These are phyloP conservation scores for Corythornis leucogaster DNA, from an alignment of 2,797 vertebrate genomes.

Conservation along the genomic window DNA sequence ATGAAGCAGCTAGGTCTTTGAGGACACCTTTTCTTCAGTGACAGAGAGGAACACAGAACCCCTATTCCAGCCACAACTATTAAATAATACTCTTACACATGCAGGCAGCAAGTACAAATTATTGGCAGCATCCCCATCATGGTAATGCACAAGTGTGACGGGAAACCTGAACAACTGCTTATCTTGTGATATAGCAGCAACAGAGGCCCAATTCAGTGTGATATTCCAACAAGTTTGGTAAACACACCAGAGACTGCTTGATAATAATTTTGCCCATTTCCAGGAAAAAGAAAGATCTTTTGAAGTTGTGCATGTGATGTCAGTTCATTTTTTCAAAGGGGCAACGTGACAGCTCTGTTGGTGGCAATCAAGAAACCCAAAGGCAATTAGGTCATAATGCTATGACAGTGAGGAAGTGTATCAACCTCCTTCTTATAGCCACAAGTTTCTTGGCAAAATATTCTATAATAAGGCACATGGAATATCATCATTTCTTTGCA, in stretches of 20 bases:
- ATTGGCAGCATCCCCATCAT: neutral
- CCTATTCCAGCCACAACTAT: neutral
- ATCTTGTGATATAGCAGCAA: neutral
- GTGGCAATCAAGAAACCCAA: slow-evolving; percentile 52
- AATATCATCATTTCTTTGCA: neutral
- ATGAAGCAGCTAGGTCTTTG: neutral
- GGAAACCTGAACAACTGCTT: neutral
- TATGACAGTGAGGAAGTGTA: slow-evolving; percentile 40
- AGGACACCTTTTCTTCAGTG: neutral
- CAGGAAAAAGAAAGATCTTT: neutral
- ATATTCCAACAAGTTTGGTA: neutral
- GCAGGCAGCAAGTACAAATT: neutral
- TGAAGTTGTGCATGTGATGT: neutral
- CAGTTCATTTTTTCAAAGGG: slow-evolving; percentile 46
- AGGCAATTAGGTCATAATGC: slow-evolving; percentile 49
- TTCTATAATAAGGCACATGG: neutral
- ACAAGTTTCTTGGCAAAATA: neutral
- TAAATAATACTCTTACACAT: neutral
- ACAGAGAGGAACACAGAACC: neutral
- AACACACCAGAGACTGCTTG: neutral
- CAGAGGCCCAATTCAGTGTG: neutral
- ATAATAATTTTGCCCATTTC: neutral
- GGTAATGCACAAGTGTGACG: neutral
- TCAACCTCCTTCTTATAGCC: neutral
- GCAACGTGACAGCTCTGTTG: slow-evolving; percentile 31